A percentile compares a stretch with the other conserved stretches of the same genome.
Conservation (phyloP, 2,113 vertebrate species). For the Chaetops frenatus region DNA sequence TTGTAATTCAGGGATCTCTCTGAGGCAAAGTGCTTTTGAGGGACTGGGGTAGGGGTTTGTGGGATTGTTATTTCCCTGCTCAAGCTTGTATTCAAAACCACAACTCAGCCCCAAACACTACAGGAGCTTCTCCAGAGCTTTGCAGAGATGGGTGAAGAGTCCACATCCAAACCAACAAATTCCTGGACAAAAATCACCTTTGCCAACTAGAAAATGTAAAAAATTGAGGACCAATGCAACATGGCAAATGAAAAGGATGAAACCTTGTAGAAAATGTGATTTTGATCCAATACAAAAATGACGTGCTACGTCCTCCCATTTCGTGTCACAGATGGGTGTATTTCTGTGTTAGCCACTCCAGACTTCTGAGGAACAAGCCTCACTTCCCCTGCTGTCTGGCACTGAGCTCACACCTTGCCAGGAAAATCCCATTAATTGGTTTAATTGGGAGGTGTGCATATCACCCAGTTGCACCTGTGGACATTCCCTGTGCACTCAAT, state of each 20-base stretch:
- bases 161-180: background rate
- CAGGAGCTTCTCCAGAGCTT: background rate
- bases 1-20: background rate
- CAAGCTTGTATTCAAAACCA: background rate
- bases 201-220: slow-evolving; percentile 41
- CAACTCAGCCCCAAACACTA: background rate
- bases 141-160: background rate
- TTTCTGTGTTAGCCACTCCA: background rate
- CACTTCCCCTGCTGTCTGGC: background rate
- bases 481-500: background rate
- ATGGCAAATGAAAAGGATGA: background rate
- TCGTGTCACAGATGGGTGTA: background rate
- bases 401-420: background rate
- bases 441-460: background rate
- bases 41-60: background rate
- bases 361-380: background rate
- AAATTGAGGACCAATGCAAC: slow-evolving; percentile 43
- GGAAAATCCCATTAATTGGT: background rate
- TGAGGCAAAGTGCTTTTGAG: background rate
- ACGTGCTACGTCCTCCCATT: background rate
- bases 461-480: background rate
- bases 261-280: background rate
- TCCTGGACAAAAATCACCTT: slow-evolving; percentile 49
- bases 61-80: background rate
- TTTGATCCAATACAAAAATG: background rate